Conservation (phyloP, 2,113 vertebrate genomes). For the Epinephelus cyanopodus region DNA sequence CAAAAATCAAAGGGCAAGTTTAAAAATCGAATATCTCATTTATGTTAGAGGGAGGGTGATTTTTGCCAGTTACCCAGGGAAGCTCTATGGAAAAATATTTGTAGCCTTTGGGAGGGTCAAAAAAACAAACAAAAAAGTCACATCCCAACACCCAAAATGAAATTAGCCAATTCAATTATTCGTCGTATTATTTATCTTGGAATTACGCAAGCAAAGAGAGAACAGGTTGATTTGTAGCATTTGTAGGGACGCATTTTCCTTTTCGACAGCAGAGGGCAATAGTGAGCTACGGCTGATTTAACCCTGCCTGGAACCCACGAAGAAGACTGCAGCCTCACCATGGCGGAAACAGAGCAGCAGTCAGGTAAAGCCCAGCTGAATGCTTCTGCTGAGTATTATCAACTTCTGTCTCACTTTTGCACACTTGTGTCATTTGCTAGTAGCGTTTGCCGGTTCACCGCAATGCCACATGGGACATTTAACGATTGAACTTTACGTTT, state of each 20-base stretch:
- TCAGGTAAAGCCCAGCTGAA: constrained; percentile 64
- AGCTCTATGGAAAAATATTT: too few species aligned
- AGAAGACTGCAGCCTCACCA: constrained; percentile 55
- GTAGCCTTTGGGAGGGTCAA: too few species aligned
- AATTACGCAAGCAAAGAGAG: neutral
- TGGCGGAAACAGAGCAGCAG: constrained; percentile 74
- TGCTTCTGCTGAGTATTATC: neutral
- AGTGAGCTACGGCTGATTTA: neutral
- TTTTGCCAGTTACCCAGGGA: too few species aligned
- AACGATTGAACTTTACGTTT: neutral
- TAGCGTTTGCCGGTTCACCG: neutral
- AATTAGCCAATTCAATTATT: too few species aligned
- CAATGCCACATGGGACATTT: neutral
- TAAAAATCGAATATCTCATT: too few species aligned
- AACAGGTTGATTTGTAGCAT: too few species aligned
- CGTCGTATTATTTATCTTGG: too few species aligned
- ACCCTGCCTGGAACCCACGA: constrained; percentile 12
- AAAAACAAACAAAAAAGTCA: too few species aligned
- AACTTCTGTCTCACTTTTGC: neutral
- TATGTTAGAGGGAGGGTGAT: too few species aligned
- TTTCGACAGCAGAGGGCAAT: constrained; percentile 14
- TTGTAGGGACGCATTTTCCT: neutral
- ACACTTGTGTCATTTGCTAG: neutral
- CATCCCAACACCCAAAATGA: too few species aligned
- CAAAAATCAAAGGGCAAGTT: too few species aligned